Percentiles rank a stretch among this genome's conserved stretches.
Conservation (phyloP, 2,888 invertebrate genomes). For the Pterobdella sp. region DNA sequence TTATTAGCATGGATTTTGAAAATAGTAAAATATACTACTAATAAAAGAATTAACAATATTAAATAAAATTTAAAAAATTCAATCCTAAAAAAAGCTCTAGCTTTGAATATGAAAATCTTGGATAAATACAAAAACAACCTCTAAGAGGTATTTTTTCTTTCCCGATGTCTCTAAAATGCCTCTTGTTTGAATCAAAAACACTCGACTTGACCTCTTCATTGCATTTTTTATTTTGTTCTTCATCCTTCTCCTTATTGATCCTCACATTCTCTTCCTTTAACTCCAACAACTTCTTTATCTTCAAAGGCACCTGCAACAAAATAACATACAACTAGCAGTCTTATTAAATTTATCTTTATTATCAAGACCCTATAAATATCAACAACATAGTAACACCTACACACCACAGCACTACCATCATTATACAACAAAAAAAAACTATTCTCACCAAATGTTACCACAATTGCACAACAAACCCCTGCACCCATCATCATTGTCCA, state of each 20-base stretch:
- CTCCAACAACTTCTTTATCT: conserved; percentile 16
- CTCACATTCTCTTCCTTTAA: neutral
- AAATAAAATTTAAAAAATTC: no score
- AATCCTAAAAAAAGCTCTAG: no score
- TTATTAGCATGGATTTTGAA: no score
- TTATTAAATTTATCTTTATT: neutral
- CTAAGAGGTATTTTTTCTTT: neutral
- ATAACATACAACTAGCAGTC: neutral
- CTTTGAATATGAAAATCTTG: no score
- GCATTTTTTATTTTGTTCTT: neutral
- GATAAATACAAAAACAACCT: neutral
- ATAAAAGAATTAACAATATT: no score
- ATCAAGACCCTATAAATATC: neutral
- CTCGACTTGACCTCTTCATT: neutral
- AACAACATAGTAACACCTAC: neutral
- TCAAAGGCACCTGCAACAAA: conserved; percentile 10
- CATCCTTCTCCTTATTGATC: neutral
- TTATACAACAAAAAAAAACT: neutral
- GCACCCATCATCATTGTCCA: conserved; percentile 1
- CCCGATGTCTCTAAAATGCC: conserved; percentile 29
- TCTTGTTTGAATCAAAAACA: neutral
- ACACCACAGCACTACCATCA: neutral
- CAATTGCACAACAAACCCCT: neutral
- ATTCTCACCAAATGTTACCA: neutral
- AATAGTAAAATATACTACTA: no score